Evolutionary conservation across 37 sponge, comb jelly and placozoan genomes (phyloP).

Genomic region (Amphimedon queenslandica): DNA sequence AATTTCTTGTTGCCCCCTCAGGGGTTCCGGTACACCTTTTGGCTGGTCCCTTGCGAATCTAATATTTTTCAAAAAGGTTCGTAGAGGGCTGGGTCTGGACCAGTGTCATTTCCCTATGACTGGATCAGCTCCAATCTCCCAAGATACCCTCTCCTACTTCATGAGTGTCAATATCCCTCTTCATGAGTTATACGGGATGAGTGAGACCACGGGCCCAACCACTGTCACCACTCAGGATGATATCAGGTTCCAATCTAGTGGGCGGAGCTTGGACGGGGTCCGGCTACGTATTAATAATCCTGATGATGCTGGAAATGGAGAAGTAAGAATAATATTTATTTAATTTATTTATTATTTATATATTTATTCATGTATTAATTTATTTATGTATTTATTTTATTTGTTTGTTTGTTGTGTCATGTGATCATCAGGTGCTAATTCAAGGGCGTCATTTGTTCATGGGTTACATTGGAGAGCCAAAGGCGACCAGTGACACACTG

Average conservation of each 20-base stretch:
- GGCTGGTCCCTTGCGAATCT: slow-evolving; percentile 69
- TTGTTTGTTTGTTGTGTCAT: too few species aligned
- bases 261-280: slow-evolving; percentile 37
- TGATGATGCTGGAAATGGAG: slow-evolving; percentile 72
- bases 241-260: slow-evolving; percentile 58
- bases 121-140: slow-evolving; percentile 88
- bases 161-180: slow-evolving; percentile 83
- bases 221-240: slow-evolving; percentile 59
- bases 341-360: not conserved
- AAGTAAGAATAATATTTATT: slow-evolving; percentile 38
- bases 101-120: slow-evolving; percentile 76
- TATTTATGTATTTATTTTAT: too few species aligned
- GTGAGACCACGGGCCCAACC: slow-evolving; percentile 81
- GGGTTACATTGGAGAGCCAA: slow-evolving; percentile 67
- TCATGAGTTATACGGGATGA: slow-evolving; percentile 93
- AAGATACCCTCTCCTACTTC: slow-evolving; percentile 85
- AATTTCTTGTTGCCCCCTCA: not conserved
- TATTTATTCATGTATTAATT: too few species aligned
- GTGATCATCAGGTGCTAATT: slow-evolving; percentile 49
- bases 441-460: slow-evolving; percentile 79
- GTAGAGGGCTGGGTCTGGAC: slow-evolving; percentile 53
- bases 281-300: slow-evolving; percentile 57
- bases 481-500: slow-evolving; percentile 43
- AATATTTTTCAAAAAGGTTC: slow-evolving; percentile 57
- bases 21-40: slow-evolving; percentile 28